Evolutionary conservation across 1,140 invertebrate genomes (phyloP), one percentile per base, ranked within the genome.

Genomic region (Scaptomyza graminum): DNA sequence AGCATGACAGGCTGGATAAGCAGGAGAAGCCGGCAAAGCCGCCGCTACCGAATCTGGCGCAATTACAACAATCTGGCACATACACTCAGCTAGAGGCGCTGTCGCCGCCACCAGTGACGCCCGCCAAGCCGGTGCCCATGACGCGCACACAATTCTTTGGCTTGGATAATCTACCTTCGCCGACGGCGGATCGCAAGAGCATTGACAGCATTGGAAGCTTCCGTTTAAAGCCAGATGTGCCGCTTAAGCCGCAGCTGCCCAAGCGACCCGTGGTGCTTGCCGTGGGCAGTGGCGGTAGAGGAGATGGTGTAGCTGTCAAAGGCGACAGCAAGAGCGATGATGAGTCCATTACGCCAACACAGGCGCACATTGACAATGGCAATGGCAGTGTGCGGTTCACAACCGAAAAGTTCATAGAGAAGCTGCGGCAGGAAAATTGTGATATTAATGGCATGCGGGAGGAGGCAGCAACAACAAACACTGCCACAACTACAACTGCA

Each of bases 131-230:
- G 5, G 90, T 91, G 44, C 90, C 90, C 52, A 91, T 91, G 90
- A 91, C 90, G 12, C 76, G 90, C 37, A 91, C 90, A 13, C 90
- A 91, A 60, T 91, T 91, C 63, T 91, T 91, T 66, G 90, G 90
- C 41, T 55, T 91, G 54, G 90, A 91, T 43, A 90, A 79, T 46
- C 51, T 91, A 44, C 90, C 90, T 5, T 91, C 90, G 18, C 90
- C 90, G 0, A 89, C 85, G n/a, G 79, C 90, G 5, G 90, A 91
- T 76, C 90, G 90, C 12, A 84, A 78, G 61, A 91, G 90, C 49
- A 85, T 68, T 0, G 90, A 91, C 7, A 91, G 90, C 51, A 76
- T 90, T 18, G 76, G 73, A 13, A 90, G 85, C 54, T 74, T 91
- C 2, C 83, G 72, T n/a, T 50, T 91, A 3, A 91, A 91, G 55